These are phyloP conservation scores for Rhea americana DNA, from an alignment of 2,113 vertebrate species.

Conservation along the genomic window DNA sequence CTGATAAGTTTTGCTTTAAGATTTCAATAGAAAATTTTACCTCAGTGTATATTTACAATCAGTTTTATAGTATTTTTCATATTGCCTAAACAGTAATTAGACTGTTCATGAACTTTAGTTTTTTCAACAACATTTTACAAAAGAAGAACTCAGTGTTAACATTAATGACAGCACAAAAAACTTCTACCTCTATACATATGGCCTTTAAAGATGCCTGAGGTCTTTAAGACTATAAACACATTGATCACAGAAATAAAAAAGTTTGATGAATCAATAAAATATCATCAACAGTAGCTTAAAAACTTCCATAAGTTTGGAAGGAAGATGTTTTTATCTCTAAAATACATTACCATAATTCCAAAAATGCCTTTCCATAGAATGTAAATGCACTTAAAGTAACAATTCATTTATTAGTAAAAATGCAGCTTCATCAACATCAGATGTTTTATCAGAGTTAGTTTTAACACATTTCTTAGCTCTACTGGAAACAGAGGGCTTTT, in stretches of 20 bases:
- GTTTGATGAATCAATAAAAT: not conserved
- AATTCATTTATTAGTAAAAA: not conserved
- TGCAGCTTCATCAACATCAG: not conserved
- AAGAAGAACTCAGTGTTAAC: not conserved
- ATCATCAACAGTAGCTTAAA: not conserved
- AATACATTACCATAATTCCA: not conserved
- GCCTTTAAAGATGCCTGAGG: not conserved
- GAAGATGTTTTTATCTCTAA: not conserved
- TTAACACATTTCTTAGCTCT: not conserved
- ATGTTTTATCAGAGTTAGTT: not conserved
- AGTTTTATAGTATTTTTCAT: not conserved
- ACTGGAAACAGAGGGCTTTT: not conserved
- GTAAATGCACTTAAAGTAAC: not conserved
- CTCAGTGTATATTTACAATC: not conserved
- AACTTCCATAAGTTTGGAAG: not conserved
- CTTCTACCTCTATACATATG: not conserved
- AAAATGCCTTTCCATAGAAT: not conserved
- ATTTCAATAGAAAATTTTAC: not conserved
- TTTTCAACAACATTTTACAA: not conserved
- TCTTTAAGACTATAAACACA: not conserved
- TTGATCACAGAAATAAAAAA: not conserved
- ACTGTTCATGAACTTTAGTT: not conserved
- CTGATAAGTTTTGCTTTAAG: not conserved
- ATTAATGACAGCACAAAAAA: not conserved
- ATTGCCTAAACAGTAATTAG: not conserved